Evolutionary conservation across 2,888 invertebrate species (phyloP).

Genomic region (Andrena marginata): DNA sequence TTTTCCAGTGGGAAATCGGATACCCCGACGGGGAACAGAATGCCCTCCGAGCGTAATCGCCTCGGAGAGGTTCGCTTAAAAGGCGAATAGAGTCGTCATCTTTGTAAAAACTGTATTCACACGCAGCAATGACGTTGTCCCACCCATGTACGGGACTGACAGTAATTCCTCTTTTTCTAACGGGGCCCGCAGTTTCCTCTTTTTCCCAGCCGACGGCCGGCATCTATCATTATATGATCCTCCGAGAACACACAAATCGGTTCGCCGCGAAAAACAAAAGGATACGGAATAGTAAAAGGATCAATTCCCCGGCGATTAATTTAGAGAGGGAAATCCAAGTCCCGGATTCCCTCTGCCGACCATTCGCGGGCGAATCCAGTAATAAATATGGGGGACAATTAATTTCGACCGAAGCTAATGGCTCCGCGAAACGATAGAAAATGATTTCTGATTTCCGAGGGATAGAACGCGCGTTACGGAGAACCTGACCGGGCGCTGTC

Average conservation of each 20-base stretch:
- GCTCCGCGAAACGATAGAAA: too few relatives aligned
- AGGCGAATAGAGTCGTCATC: constrained; percentile 67
- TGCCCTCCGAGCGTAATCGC: constrained; percentile 40
- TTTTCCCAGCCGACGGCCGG: constrained; percentile 46
- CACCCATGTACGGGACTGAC: constrained; percentile 60
- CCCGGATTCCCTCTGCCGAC: not conserved
- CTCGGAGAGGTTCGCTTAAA: constrained; percentile 49
- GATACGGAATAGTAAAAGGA: not conserved
- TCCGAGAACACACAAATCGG: constrained; percentile 22
- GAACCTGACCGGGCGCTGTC: constrained; percentile 9
- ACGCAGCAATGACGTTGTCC: constrained; percentile 67
- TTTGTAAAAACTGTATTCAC: constrained; percentile 64
- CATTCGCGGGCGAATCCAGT: too few relatives aligned
- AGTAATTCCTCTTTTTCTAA: constrained; percentile 64
- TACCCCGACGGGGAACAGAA: constrained; percentile 34
- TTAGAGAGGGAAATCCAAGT: constrained; percentile 17
- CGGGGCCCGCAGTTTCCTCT: constrained; percentile 46
- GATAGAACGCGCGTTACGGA: not conserved
- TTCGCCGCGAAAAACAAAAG: not conserved
- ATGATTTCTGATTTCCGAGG: not conserved
- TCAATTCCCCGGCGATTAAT: not conserved
- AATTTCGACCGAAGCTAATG: constrained; percentile 35
- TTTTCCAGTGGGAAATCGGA: constrained; percentile 25
- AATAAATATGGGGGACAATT: constrained; percentile 15
- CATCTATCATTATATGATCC: constrained; percentile 59